These are phyloP conservation scores for Caenorhabditis virilis DNA, from an alignment of 2,888 invertebrate genomes.

Conservation along the genomic window DNA sequence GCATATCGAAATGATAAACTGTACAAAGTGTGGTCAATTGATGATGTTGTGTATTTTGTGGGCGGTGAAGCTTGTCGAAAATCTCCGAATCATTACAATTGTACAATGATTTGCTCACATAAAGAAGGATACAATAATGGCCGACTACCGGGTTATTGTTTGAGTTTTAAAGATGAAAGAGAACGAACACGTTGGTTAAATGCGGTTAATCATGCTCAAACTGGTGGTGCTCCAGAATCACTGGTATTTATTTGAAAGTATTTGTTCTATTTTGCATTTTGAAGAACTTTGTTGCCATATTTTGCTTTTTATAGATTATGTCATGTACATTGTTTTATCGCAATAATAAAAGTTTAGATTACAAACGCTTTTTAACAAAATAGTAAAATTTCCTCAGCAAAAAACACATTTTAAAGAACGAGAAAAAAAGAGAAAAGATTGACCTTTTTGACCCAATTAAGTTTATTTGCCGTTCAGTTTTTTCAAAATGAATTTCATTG, in stretches of 20 bases:
- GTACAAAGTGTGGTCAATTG: slow-evolving; percentile 50
- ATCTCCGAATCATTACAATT: slow-evolving; percentile 22
- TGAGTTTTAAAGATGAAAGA: slow-evolving; percentile 33
- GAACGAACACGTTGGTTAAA: slow-evolving; percentile 45
- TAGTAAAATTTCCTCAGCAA: too few species aligned
- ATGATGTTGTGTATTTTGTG: slow-evolving; percentile 59
- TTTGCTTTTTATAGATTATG: too few species aligned
- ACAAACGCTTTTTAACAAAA: too few species aligned
- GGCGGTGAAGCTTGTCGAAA: slow-evolving; percentile 56
- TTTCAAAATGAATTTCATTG: too few species aligned
- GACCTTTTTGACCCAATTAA: too few species aligned
- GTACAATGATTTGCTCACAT: slow-evolving; percentile 14
- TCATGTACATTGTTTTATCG: too few species aligned
- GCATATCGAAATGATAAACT: slow-evolving; percentile 46
- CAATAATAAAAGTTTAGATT: too few species aligned
- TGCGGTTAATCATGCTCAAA: slow-evolving; percentile 32
- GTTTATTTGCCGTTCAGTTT: too few species aligned
- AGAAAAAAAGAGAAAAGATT: too few species aligned
- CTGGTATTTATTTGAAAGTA: slow-evolving; percentile 47
- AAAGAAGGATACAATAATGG: slow-evolving; percentile 4
- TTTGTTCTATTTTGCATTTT: slow-evolving; percentile 9
- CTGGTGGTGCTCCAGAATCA: slow-evolving; percentile 27
- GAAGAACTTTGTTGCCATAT: too few species aligned
- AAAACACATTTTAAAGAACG: too few species aligned
- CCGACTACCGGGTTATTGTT: slow-evolving; percentile 36